Base-by-base conservation (phyloP, 2,113 vertebrate species). In the Tapirus terrestris region DNA sequence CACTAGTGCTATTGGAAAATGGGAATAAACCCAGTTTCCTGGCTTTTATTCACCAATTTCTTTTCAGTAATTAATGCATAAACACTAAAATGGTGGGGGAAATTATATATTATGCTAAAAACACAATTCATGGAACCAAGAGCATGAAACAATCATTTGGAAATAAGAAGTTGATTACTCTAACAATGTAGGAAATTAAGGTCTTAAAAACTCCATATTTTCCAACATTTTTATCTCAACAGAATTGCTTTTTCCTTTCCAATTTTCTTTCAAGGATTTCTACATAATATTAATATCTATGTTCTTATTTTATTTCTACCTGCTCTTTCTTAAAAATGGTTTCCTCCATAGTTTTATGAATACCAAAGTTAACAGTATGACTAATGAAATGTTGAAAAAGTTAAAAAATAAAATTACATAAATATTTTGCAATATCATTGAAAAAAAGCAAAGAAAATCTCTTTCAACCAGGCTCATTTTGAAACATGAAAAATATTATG, bases 1-100 rank as follows among this genome's bases (percentile, higher is more conserved):
- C n/a, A 88, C 92, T 79, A 96, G 56, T 91, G 72, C 93, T 81
- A 14, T 6, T 96, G 70, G 90, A 82, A 93, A 97, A 96, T 14
- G 88, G 43, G 61, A 65, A 58, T 18, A 70, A 89, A 51, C 63
- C 94, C 65, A 90, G 31, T 93, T 89, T 83, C 65, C 36, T 94
- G 56, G 90, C 13, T 84, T 97, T 83, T 97, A 94, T 3, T 56
- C 84, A 85, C 16, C 48, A 90, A 43, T 76, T 93, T 70, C 82
- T 96, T 87, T 79, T 94, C 51, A 80, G 85, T 79, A 89, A 93
- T 82, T 33, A 73, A 43, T 79, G 12, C 45, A 79, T 31, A 65
- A 83, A 86, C 39, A 91, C 25, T 48, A 56, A 45, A 80, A 56
- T 75, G 61, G 16, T 61, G 11, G 61, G 65, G 51, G 29, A 70